Evolutionary conservation across 35 echinoderm and acorn worm species (phyloP).

Genomic region (Patiria miniata): DNA sequence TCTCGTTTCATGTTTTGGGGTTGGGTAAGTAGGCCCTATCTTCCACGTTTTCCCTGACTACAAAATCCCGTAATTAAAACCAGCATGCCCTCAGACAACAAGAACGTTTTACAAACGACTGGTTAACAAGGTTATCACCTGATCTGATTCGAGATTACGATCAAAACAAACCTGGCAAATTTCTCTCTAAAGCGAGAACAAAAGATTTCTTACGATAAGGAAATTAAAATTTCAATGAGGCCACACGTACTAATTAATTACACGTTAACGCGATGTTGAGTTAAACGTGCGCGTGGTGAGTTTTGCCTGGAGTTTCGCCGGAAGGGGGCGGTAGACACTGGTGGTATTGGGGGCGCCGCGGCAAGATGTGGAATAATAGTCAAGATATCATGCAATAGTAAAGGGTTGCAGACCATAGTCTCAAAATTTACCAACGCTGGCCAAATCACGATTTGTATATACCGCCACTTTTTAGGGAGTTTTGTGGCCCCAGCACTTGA

Average conservation of each 20-base stretch:
- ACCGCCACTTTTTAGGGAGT: background rate
- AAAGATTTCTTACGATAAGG: background rate
- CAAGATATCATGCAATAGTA: background rate
- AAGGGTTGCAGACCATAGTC: background rate
- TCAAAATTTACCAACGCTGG: background rate
- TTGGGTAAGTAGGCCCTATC: background rate
- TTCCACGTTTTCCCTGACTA: background rate
- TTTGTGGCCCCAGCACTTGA: background rate
- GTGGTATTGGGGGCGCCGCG: background rate
- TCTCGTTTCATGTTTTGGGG: background rate
- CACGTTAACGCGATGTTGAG: background rate
- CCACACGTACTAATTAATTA: background rate
- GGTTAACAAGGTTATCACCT: background rate
- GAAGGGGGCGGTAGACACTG: background rate
- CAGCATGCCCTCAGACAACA: background rate
- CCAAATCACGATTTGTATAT: background rate
- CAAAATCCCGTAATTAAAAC: background rate
- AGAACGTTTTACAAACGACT: background rate
- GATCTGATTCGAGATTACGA: background rate
- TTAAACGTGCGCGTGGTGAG: background rate
- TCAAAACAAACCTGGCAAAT: background rate
- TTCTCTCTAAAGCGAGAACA: background rate
- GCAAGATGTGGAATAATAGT: background rate
- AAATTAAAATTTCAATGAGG: slow-evolving; percentile 7
- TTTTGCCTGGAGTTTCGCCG: background rate